Conservation (phyloP, 1,140 invertebrate genomes). For the Camponotus vicinus region DNA sequence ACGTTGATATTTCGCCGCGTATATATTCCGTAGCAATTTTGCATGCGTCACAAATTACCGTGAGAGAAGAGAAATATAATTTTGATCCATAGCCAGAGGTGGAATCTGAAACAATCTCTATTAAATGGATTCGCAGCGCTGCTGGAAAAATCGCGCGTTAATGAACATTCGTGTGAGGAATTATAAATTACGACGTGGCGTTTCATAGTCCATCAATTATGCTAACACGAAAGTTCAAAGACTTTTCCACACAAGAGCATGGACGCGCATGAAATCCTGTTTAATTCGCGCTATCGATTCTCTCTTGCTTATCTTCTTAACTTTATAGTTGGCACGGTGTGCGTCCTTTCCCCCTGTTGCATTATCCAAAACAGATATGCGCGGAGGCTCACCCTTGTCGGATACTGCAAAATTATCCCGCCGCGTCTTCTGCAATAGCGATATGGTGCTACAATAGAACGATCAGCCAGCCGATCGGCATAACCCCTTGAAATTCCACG, state of each 20-base stretch:
- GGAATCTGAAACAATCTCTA: slow-evolving; percentile 41
- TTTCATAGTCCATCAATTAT: slow-evolving; percentile 40
- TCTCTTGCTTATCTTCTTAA: slow-evolving; percentile 62
- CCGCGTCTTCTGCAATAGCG: slow-evolving; percentile 5
- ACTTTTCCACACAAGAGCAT: background rate
- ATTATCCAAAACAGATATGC: slow-evolving; percentile 71
- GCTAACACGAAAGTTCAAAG: slow-evolving; percentile 33
- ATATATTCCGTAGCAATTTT: slow-evolving; percentile 28
- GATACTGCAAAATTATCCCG: background rate
- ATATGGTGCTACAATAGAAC: slow-evolving; percentile 57
- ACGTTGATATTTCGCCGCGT: slow-evolving; percentile 27
- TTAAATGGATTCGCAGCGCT: slow-evolving; percentile 27
- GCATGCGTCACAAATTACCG: slow-evolving; percentile 43
- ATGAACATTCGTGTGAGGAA: background rate
- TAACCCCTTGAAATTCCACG: slow-evolving; percentile 73
- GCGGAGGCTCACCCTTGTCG: slow-evolving; percentile 39
- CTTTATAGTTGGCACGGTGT: slow-evolving; percentile 63
- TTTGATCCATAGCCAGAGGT: slow-evolving; percentile 32
- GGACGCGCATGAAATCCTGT: slow-evolving; percentile 23
- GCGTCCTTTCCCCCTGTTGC: slow-evolving; percentile 43
- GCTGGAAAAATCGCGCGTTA: slow-evolving; percentile 19
- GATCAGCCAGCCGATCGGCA: slow-evolving; percentile 66
- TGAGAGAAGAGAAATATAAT: slow-evolving; percentile 31
- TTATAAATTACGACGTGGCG: slow-evolving; percentile 3
- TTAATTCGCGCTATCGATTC: slow-evolving; percentile 60